Evolutionary conservation across 2,888 invertebrate species (phyloP).

Genomic region (Diarsia rubi): DNA sequence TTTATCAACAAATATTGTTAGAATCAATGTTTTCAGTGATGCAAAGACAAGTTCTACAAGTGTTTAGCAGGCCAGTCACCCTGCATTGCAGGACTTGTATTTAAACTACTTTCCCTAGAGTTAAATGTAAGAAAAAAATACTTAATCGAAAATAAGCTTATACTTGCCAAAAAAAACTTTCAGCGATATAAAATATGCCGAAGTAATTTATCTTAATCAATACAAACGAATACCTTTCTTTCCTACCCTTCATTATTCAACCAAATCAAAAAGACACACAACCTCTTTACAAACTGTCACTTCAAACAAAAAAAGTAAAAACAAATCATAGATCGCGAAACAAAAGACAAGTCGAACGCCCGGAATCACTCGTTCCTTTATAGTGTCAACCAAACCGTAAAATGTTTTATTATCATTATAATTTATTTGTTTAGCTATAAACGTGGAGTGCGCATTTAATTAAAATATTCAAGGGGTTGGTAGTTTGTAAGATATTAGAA

Average conservation of each 20-base stretch:
- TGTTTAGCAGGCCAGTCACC: not conserved
- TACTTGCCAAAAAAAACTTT: not conserved
- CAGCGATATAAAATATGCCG: not conserved
- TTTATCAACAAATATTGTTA: conserved; percentile 81
- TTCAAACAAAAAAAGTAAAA: conserved; percentile 62
- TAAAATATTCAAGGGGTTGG: conserved; percentile 71
- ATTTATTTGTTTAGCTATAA: conserved; percentile 81
- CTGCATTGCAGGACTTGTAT: not conserved
- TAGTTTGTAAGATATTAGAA: conserved; percentile 43
- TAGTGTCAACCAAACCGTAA: conserved; percentile 76
- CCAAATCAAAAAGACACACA: conserved; percentile 40
- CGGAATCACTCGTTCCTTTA: conserved; percentile 64
- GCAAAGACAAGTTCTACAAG: conserved; percentile 40
- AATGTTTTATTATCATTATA: conserved; percentile 83
- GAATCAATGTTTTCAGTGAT: conserved; percentile 66
- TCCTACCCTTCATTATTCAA: conserved; percentile 22
- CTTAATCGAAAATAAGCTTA: not conserved
- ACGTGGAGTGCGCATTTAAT: conserved; percentile 81
- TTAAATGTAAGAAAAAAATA: not conserved
- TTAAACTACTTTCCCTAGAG: not conserved
- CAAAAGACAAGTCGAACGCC: conserved; percentile 59
- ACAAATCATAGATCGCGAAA: conserved; percentile 62
- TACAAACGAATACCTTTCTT: conserved; percentile 20
- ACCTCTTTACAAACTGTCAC: conserved; percentile 49
- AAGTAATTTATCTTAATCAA: conserved; percentile 7